phyloP scores from a whole-genome alignment of 1,140 invertebrate genomes.

The Procambarus virginalis region DNA sequence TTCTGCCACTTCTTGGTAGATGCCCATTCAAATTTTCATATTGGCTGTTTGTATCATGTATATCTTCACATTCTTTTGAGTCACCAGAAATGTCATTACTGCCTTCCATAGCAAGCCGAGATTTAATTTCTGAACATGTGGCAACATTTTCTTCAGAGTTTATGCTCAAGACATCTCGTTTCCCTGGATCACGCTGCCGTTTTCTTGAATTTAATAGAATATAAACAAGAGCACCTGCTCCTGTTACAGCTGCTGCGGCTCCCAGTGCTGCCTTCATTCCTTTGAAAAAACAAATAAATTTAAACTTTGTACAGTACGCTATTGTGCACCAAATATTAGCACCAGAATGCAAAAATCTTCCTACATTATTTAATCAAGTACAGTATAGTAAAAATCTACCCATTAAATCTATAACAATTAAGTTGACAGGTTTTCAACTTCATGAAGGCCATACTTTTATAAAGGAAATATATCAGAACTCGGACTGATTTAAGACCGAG shows the following conservation, averaged over 20 bases:
- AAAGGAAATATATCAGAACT: too few species aligned
- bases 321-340: too few species aligned
- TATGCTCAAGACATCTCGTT: neutral
- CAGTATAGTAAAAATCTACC: too few species aligned
- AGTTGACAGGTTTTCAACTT: too few species aligned
- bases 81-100: neutral
- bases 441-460: too few species aligned
- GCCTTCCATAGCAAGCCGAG: neutral
- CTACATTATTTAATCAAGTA: too few species aligned
- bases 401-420: too few species aligned
- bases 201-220: slow-evolving; percentile 23
- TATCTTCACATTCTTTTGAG: neutral
- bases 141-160: neutral
- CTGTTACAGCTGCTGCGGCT: slow-evolving; percentile 48
- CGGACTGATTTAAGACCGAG: too few species aligned
- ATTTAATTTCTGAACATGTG: neutral
- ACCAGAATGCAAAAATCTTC: too few species aligned
- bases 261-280: slow-evolving; percentile 50
- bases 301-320: too few species aligned
- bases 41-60: neutral
- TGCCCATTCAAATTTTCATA: slow-evolving; percentile 18
- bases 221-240: slow-evolving; percentile 42
- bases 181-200: neutral
- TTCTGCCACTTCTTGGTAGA: neutral
- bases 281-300: slow-evolving; percentile 5